Evolutionary conservation across 2,797 vertebrate species (phyloP).

Genomic region (Streptopelia turtur): DNA sequence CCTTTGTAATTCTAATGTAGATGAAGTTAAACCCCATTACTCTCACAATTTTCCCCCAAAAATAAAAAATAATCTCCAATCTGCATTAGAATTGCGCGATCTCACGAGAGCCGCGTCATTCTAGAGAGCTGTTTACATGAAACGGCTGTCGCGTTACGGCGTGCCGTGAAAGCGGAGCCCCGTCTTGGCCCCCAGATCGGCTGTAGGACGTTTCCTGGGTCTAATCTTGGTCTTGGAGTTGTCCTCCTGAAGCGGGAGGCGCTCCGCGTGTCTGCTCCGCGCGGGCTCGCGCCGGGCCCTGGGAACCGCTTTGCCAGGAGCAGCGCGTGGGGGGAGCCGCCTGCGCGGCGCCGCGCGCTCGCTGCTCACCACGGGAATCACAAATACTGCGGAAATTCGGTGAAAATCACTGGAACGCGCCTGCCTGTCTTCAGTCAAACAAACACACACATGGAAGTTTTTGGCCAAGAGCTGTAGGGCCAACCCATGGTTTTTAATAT

Average conservation of each 20-base stretch:
- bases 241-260: background rate
- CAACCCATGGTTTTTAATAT: background rate
- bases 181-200: background rate
- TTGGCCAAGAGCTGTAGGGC: background rate
- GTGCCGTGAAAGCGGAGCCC: background rate
- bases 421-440: background rate
- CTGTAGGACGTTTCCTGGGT: background rate
- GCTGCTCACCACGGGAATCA: background rate
- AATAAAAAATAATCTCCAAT: background rate
- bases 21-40: background rate
- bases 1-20: background rate
- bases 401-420: background rate
- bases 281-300: background rate
- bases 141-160: background rate
- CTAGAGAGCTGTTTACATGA: background rate
- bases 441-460: background rate
- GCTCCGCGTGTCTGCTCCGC: background rate
- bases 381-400: background rate
- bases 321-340: no score
- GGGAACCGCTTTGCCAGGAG: background rate
- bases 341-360: no score
- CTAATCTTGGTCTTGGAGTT: background rate
- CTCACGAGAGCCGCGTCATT: background rate
- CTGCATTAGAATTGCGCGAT: background rate
- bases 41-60: background rate